These are phyloP conservation scores for Odocoileus hemionus DNA, from an alignment of 2,113 vertebrate species.

Conservation along the genomic window DNA sequence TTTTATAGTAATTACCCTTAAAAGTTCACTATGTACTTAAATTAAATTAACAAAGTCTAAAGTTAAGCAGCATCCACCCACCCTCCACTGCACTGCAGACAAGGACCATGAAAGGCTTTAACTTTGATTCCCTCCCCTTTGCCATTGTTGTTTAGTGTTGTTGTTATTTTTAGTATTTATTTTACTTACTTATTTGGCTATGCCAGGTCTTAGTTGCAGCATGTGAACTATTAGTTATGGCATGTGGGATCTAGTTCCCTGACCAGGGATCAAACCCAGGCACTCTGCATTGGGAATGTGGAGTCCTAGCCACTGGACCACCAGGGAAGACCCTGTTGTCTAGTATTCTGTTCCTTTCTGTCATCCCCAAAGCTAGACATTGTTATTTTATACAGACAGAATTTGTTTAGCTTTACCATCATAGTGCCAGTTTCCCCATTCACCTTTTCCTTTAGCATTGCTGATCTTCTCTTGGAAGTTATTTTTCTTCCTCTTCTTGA, in stretches of 20 bases:
- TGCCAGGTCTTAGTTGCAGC: background rate
- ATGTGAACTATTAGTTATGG: background rate
- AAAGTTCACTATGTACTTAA: background rate
- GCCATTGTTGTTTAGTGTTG: background rate
- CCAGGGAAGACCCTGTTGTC: background rate
- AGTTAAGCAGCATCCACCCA: background rate
- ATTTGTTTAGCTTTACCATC: background rate
- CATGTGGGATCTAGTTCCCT: background rate
- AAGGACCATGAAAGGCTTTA: background rate
- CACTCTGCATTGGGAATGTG: background rate
- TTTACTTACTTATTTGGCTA: background rate
- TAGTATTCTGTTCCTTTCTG: background rate
- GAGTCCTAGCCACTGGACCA: background rate
- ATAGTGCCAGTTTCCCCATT: background rate
- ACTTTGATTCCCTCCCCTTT: background rate
- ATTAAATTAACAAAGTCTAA: background rate
- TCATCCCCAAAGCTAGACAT: background rate
- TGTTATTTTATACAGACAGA: background rate
- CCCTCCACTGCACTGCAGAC: background rate
- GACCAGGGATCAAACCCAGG: background rate
- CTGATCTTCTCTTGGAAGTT: background rate
- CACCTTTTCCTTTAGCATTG: background rate
- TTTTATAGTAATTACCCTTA: background rate
- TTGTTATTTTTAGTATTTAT: background rate
- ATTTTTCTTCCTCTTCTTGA: slow-evolving; percentile 7